Evolutionary conservation across 35 echinoderm and acorn worm species (phyloP), one percentile per base, ranked within the genome.

Genomic region (Anneissia japonica): DNA sequence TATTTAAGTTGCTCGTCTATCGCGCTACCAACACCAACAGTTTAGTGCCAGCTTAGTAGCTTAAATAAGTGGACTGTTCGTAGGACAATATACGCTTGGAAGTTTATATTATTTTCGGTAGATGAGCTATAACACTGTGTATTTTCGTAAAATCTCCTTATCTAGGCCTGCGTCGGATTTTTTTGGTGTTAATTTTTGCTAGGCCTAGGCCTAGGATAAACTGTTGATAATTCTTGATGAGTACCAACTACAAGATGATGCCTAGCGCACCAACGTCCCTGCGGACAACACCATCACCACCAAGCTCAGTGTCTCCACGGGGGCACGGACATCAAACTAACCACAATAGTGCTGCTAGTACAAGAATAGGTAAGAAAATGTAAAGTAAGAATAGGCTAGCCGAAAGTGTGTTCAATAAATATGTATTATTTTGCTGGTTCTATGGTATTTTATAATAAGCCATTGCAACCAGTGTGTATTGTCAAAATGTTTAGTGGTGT

Each of bases 361-460:
- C 51, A 64, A 64, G 51, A 64, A 64, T 64, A 64, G 51, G 51
- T 64, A 64, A n/a, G n/a, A n/a, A n/a, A n/a, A n/a, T n/a, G n/a
- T n/a, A n/a, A n/a, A n/a, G n/a, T n/a, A n/a, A n/a, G n/a, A n/a
- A n/a, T n/a, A n/a, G n/a, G n/a, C n/a, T n/a, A n/a, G n/a, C n/a
- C n/a, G n/a, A n/a, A n/a, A n/a, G n/a, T n/a, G n/a, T n/a, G n/a
- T n/a, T n/a, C n/a, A n/a, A n/a, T n/a, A n/a, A n/a, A n/a, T n/a
- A n/a, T n/a, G n/a, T n/a, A n/a, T n/a, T n/a, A n/a, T n/a, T n/a
- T n/a, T n/a, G n/a, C n/a, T n/a, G n/a, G n/a, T n/a, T n/a, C n/a
- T n/a, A n/a, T n/a, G n/a, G n/a, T n/a, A n/a, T n/a, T n/a, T n/a
- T n/a, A n/a, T n/a, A n/a, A n/a, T n/a, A n/a, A n/a, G n/a, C n/a